These are phyloP conservation scores for Ochropacha duplaris DNA, from an alignment of 2,888 invertebrate genomes.

Conservation along the genomic window DNA sequence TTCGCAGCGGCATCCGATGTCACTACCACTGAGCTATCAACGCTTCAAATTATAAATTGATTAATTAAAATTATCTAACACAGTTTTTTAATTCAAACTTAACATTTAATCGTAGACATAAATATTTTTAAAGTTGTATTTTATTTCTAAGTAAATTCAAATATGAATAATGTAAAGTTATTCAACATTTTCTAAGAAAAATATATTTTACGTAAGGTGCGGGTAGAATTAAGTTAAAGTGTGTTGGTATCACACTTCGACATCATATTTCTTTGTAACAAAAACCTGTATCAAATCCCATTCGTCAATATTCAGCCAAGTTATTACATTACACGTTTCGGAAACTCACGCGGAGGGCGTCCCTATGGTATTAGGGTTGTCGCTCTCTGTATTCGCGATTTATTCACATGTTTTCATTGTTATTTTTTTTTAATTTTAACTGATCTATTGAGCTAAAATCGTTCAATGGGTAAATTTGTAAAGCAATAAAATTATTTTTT, in stretches of 20 bases:
- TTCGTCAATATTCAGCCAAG: slow-evolving; percentile 39
- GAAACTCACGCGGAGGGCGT: slow-evolving; percentile 2
- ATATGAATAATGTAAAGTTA: neutral
- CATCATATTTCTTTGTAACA: slow-evolving; percentile 9
- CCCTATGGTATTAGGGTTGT: slow-evolving; percentile 3
- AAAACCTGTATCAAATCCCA: slow-evolving; percentile 20
- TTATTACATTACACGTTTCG: slow-evolving; percentile 36
- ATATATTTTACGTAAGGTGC: neutral
- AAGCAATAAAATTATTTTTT: neutral
- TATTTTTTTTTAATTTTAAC: neutral
- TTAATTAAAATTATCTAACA: too few species aligned
- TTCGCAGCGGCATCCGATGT: too few species aligned
- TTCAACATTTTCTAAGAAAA: neutral
- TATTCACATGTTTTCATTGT: neutral
- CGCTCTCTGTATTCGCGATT: neutral
- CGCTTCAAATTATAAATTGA: too few species aligned
- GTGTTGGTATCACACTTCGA: neutral
- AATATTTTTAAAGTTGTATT: too few species aligned
- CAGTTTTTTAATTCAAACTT: too few species aligned
- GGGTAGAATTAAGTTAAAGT: slow-evolving; percentile 1
- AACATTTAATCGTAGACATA: too few species aligned
- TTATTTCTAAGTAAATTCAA: too few species aligned
- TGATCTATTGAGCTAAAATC: neutral
- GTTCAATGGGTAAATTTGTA: neutral
- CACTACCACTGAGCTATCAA: too few species aligned